Percentiles rank a stretch among this genome's conserved stretches.
Evolutionary conservation across 2,113 vertebrate genomes (phyloP).

Genomic region (Romanogobio albipinnatus): DNA sequence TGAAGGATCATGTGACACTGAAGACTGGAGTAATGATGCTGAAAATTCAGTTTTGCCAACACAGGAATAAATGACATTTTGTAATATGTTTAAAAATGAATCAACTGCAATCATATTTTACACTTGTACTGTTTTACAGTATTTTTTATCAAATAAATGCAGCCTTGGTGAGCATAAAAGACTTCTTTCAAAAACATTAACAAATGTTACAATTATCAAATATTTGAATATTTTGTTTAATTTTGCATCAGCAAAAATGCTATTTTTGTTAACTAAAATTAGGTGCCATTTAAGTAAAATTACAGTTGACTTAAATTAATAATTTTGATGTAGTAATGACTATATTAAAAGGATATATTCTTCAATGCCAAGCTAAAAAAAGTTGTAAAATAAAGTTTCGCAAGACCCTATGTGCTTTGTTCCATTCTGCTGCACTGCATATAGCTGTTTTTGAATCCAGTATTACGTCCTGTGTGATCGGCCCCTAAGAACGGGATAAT

Average conservation of each 20-base stretch:
- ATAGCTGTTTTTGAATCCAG: conserved; percentile 6
- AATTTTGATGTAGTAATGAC: background rate
- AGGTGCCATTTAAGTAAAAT: background rate
- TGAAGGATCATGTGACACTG: too few species aligned
- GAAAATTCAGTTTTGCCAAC: background rate
- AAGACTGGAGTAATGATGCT: background rate
- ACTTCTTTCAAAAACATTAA: too few species aligned
- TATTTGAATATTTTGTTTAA: background rate
- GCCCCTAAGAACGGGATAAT: background rate
- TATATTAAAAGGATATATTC: background rate
- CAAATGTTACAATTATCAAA: too few species aligned
- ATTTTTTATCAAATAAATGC: background rate
- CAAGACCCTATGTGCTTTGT: background rate
- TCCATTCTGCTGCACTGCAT: background rate
- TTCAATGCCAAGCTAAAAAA: background rate
- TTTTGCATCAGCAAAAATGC: background rate
- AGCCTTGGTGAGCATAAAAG: background rate
- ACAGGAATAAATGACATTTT: too few species aligned
- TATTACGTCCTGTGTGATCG: background rate
- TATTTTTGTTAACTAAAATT: background rate
- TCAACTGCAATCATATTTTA: too few species aligned
- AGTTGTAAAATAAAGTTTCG: background rate
- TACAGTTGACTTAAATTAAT: background rate
- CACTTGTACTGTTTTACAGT: too few species aligned
- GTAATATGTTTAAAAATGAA: too few species aligned